Evolutionary conservation across 2,113 vertebrate genomes (phyloP).

Genomic region (Thomomys bottae): DNA sequence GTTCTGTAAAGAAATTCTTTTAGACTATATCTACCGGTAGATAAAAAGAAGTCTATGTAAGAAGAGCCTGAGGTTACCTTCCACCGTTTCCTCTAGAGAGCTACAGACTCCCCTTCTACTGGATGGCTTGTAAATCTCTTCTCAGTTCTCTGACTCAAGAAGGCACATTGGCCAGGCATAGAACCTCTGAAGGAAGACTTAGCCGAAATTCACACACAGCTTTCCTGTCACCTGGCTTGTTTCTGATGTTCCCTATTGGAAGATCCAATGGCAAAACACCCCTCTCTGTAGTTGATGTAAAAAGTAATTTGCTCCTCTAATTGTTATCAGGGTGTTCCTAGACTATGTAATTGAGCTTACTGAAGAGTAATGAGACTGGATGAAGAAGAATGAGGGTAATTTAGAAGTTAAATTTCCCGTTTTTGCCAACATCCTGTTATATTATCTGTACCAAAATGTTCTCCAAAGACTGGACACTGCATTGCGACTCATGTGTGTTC

Average conservation of each 20-base stretch:
- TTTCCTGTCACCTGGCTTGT: slow-evolving; percentile 54
- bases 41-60: background rate
- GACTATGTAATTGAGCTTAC: slow-evolving; percentile 55
- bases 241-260: slow-evolving; percentile 49
- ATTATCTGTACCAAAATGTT: slow-evolving; percentile 89
- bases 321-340: slow-evolving; percentile 68
- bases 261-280: background rate
- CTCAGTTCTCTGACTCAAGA: slow-evolving; percentile 7
- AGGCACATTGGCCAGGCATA: background rate
- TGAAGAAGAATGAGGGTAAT: slow-evolving; percentile 77
- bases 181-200: slow-evolving; percentile 27
- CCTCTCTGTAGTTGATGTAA: background rate
- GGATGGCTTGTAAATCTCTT: background rate
- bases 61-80: background rate
- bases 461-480: slow-evolving; percentile 88
- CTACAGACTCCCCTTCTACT: slow-evolving; percentile 3
- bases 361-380: slow-evolving; percentile 54
- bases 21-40: background rate
- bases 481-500: slow-evolving; percentile 87
- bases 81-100: background rate
- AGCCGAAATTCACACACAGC: slow-evolving; percentile 75
- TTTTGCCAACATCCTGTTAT: slow-evolving; percentile 63
- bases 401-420: slow-evolving; percentile 58
- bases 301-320: slow-evolving; percentile 37
- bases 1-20: slow-evolving; percentile 35